Evolutionary conservation across 2,888 invertebrate species (phyloP).

Genomic region (Brassicogethes aeneus): DNA sequence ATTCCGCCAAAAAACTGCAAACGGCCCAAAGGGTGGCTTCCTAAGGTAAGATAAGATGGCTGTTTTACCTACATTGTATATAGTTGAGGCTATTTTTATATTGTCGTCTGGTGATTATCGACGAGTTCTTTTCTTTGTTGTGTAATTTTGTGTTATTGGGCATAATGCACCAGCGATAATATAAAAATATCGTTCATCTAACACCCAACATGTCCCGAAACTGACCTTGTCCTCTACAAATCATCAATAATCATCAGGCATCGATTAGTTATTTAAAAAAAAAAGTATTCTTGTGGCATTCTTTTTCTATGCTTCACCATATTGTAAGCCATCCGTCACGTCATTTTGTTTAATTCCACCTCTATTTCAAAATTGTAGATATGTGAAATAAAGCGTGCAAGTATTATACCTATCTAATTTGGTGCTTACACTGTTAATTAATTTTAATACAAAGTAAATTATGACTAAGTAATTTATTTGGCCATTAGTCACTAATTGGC

Average conservation of each 20-base stretch:
- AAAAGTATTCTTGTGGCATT: slow-evolving; percentile 2
- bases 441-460: too few species aligned
- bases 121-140: too few species aligned
- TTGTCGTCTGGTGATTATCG: too few species aligned
- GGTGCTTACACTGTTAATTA: too few species aligned
- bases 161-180: neutral
- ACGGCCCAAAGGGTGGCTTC: slow-evolving; percentile 76
- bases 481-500: too few species aligned
- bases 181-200: neutral
- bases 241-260: slow-evolving; percentile 3
- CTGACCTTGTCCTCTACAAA: slow-evolving; percentile 5
- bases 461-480: too few species aligned
- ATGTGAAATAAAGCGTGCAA: slow-evolving; percentile 17
- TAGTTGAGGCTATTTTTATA: neutral
- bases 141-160: neutral
- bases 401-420: too few species aligned
- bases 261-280: slow-evolving; percentile 3
- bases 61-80: neutral
- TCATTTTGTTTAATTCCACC: neutral
- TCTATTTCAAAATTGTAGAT: neutral
- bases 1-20: slow-evolving; percentile 72
- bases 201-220: neutral
- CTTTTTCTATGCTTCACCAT: too few species aligned
- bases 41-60: slow-evolving; percentile 46
- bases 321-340: too few species aligned